These are phyloP conservation scores for Schrankia costaestrigalis DNA, from an alignment of 2,888 invertebrate genomes.

Conservation along the genomic window DNA sequence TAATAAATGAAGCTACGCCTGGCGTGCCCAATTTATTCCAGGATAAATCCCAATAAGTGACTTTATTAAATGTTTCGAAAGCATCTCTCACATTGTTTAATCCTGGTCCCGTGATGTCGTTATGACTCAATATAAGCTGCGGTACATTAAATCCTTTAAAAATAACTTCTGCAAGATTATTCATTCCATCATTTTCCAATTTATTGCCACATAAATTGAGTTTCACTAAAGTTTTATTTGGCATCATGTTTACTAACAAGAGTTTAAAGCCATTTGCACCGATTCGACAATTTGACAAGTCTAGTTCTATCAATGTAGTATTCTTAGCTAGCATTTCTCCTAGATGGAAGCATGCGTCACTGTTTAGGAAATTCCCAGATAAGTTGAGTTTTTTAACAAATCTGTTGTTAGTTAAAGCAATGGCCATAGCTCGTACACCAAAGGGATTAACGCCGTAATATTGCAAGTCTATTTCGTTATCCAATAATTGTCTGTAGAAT, in stretches of 20 bases:
- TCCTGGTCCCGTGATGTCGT: constrained; percentile 46
- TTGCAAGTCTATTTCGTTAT: constrained; percentile 47
- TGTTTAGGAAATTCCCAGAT: constrained; percentile 55
- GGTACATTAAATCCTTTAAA: constrained; percentile 40
- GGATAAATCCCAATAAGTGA: constrained; percentile 52
- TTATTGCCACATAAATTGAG: constrained; percentile 51
- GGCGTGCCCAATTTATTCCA: constrained; percentile 51
- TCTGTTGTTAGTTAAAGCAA: constrained; percentile 51
- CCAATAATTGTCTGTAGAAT: constrained; percentile 47
- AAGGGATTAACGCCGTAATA: constrained; percentile 58
- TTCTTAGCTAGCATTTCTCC: constrained; percentile 54
- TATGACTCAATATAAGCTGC: constrained; percentile 50
- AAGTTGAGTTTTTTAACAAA: constrained; percentile 47
- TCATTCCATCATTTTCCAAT: constrained; percentile 46
- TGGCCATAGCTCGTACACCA: constrained; percentile 56
- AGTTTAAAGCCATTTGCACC: constrained; percentile 44
- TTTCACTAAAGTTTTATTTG: constrained; percentile 37
- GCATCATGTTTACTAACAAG: constrained; percentile 35
- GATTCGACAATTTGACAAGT: constrained; percentile 58
- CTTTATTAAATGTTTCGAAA: constrained; percentile 47
- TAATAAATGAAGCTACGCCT: constrained; percentile 42
- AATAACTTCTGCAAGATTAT: constrained; percentile 40
- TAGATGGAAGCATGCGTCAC: constrained; percentile 60
- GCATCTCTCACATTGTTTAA: constrained; percentile 40
- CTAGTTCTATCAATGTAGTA: constrained; percentile 43